Evolutionary conservation across 2,888 invertebrate species (phyloP), one percentile per base, ranked within the genome.

Genomic region (Erebia ligea): DNA sequence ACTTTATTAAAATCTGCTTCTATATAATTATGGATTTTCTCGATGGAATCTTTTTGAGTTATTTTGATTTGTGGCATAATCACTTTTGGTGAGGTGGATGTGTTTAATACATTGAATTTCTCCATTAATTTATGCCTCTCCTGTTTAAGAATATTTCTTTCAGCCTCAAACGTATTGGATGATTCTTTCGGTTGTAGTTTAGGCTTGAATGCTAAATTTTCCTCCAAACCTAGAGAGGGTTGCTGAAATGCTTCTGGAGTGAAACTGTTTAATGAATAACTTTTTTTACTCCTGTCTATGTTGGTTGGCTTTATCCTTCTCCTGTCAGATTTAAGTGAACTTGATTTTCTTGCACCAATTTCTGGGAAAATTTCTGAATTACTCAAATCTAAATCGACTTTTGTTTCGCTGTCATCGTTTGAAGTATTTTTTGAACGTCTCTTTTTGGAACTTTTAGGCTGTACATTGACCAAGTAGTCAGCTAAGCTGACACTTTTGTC

Each of bases 231-330:
- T 10, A 87, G 76, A 0, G 90, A 87, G 0, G 84, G 84, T 45
- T 88, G 89, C 64, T 88, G 86, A 66, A 93, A 90, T 6, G 81
- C 82, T 62, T 92, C 91, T 0, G 85, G 78, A 25, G 81, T 88
- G 67, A 91, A 91, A 80, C 85, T 91, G 40, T 85, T 91, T 1
- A 92, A 59, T 0, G 91, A 90, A 8, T 86, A 75, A 78, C 89
- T 89, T 70, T 90, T 89, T 69, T 88, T 76, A 40, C 77, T 81
- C 64, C 83, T 86, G 64, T 91, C 88, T 48, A 92, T 88, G 42
- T 88, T 89, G 0, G 94, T 95, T 0, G 95, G 95, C 74, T 94
- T 95, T 1, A 95, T 95, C 72, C 95, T 82, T 0, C 86, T 76
- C 73, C 85, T 85, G 34, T 90, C 92, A 0, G 88, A 87, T 11